Evolutionary conservation across 2,888 invertebrate species (phyloP).

Genomic region (Cancer borealis): DNA sequence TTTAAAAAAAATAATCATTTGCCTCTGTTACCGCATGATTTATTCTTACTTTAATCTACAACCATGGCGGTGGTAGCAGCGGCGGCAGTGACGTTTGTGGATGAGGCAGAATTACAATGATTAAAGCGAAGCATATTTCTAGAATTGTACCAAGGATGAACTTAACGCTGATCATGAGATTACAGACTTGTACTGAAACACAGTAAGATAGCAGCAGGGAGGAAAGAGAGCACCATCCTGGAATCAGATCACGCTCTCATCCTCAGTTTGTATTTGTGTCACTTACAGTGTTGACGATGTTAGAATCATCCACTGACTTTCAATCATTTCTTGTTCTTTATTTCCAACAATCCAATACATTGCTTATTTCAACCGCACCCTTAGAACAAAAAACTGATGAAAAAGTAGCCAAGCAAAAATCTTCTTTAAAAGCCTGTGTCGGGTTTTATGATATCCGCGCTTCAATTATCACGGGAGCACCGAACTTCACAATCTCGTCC

Average conservation of each 20-base stretch:
- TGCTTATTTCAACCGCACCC: background rate
- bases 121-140: background rate
- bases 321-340: background rate
- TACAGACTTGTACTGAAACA: background rate
- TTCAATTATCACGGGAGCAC: background rate
- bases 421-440: background rate
- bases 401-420: background rate
- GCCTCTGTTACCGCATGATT: background rate
- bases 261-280: background rate
- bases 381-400: background rate
- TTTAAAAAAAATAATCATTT: background rate
- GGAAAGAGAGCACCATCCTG: background rate
- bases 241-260: background rate
- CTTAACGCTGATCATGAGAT: background rate
- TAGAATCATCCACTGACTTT: background rate
- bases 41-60: background rate
- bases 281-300: background rate
- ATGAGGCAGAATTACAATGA: background rate
- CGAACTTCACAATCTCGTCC: background rate
- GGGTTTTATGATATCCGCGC: background rate
- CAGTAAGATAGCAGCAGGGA: background rate
- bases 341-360: background rate
- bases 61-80: background rate
- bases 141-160: background rate
- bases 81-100: background rate